phyloP scores from a whole-genome alignment of 2,888 invertebrate genomes.

The Thymelicus acteon region DNA sequence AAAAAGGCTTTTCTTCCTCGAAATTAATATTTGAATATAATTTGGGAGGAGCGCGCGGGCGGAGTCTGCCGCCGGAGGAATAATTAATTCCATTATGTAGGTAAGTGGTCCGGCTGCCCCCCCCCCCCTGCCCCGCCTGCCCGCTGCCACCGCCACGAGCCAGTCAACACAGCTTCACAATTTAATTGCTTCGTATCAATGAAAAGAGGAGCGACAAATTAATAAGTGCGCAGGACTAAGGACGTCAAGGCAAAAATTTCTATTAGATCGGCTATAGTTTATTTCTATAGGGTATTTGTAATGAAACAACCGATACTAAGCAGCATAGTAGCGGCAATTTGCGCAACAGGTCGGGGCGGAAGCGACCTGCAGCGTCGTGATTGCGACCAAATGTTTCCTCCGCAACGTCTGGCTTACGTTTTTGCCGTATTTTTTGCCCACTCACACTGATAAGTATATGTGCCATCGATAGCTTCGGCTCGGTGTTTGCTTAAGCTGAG shows the following conservation, averaged over 20 bases:
- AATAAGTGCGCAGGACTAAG: background rate
- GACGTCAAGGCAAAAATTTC: background rate
- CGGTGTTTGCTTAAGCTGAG: slow-evolving; percentile 78
- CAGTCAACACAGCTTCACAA: slow-evolving; percentile 35
- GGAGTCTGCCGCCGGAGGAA: slow-evolving; percentile 82
- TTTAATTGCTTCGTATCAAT: slow-evolving; percentile 35
- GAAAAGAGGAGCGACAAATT: slow-evolving; percentile 12
- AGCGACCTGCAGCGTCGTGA: slow-evolving; percentile 81
- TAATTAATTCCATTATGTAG: slow-evolving; percentile 83
- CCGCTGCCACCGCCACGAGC: slow-evolving; percentile 34
- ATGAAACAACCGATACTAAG: slow-evolving; percentile 10
- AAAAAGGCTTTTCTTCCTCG: slow-evolving; percentile 82
- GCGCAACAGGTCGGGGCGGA: slow-evolving; percentile 85
- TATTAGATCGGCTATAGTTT: background rate
- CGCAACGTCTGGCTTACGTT: slow-evolving; percentile 72
- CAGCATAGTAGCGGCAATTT: slow-evolving; percentile 59
- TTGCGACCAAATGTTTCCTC: slow-evolving; percentile 84
- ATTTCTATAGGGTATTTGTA: slow-evolving; percentile 14
- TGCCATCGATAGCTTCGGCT: slow-evolving; percentile 80
- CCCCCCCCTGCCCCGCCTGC: slow-evolving; percentile 37
- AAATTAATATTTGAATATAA: slow-evolving; percentile 86
- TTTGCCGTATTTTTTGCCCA: slow-evolving; percentile 76
- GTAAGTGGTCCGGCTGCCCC: slow-evolving; percentile 70
- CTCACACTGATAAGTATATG: slow-evolving; percentile 72
- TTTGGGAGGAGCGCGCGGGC: slow-evolving; percentile 82